These are phyloP conservation scores for Escarpia spicata DNA, from an alignment of 2,888 invertebrate species.

Conservation along the genomic window DNA sequence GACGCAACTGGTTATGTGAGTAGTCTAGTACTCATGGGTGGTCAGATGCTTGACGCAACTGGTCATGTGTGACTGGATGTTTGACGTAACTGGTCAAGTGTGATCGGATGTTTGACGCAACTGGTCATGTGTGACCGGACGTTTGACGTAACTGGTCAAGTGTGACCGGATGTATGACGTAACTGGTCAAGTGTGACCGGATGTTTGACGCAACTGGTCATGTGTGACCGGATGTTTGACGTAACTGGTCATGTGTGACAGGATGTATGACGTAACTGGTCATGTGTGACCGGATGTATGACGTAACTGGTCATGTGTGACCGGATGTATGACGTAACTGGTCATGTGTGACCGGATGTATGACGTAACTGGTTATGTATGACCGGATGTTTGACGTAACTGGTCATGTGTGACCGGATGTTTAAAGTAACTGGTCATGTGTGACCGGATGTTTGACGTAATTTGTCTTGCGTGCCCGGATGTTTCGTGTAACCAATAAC, in stretches of 20 bases:
- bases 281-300: background rate
- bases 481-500: too few relatives aligned
- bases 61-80: too few relatives aligned
- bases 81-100: background rate
- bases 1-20: too few relatives aligned
- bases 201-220: background rate
- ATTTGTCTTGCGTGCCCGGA: too few relatives aligned
- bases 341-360: background rate
- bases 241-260: background rate
- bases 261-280: background rate
- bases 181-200: background rate
- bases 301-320: background rate
- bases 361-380: background rate
- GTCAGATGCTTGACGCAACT: too few relatives aligned
- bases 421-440: too few relatives aligned
- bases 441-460: too few relatives aligned
- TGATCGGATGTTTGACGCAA: background rate
- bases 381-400: too few relatives aligned
- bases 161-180: background rate
- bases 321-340: too few relatives aligned
- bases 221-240: background rate
- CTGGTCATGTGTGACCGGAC: background rate
- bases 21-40: too few relatives aligned
- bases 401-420: too few relatives aligned
- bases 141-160: background rate